These are phyloP conservation scores for Glyptemys insculpta DNA, from an alignment of 2,797 vertebrate genomes.

Conservation along the genomic window DNA sequence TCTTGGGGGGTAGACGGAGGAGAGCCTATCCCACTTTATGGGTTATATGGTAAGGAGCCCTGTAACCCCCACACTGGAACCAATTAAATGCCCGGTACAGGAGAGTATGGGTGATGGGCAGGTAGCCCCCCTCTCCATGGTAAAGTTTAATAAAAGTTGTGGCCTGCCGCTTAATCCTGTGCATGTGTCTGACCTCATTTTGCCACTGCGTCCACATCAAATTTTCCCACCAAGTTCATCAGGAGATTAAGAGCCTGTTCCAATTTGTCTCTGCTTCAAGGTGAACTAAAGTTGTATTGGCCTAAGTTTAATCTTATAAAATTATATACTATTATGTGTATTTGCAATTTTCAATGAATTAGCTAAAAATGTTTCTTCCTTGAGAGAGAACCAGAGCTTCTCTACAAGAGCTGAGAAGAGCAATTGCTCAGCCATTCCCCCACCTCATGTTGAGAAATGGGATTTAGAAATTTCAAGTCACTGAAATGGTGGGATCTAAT, in stretches of 20 bases:
- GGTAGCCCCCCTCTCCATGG: too few species aligned
- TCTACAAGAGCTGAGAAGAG: neutral
- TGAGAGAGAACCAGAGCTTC: neutral
- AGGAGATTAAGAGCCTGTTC: neutral
- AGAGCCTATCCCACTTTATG: neutral
- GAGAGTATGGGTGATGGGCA: neutral
- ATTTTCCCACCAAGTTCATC: neutral
- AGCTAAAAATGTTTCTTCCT: neutral
- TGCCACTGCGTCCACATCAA: neutral
- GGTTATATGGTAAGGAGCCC: neutral
- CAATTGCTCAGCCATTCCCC: neutral
- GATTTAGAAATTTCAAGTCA: neutral
- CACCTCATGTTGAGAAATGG: neutral
- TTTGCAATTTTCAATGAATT: neutral
- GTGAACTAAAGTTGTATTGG: neutral
- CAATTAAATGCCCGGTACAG: neutral
- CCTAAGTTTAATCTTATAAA: constrained; percentile 6
- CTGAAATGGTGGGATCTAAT: neutral
- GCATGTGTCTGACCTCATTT: too few species aligned
- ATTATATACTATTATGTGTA: neutral
- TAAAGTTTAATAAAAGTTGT: too few species aligned
- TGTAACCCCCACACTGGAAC: neutral
- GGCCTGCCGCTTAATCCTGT: too few species aligned
- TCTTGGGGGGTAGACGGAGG: too few species aligned
- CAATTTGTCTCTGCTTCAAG: neutral